These are phyloP conservation scores for Myotis vivesi DNA, from an alignment of 2,797 vertebrate species.

Conservation along the genomic window DNA sequence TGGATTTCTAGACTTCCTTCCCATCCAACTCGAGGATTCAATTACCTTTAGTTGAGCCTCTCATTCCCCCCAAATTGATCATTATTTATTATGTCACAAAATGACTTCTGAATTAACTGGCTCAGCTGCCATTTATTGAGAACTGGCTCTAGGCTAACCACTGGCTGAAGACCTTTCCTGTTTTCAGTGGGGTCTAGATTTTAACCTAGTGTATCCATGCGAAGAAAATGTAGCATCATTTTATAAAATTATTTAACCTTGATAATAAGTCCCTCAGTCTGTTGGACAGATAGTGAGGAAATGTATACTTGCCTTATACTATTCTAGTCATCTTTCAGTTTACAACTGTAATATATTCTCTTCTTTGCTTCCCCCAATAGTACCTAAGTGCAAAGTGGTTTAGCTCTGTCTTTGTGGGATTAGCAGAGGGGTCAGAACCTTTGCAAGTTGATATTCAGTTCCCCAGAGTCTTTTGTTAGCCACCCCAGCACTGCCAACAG, in stretches of 20 bases:
- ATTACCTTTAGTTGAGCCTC: slow-evolving; percentile 30
- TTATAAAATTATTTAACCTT: slow-evolving; percentile 26
- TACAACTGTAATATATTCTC: not conserved
- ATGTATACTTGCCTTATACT: not conserved
- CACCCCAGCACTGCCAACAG: not conserved
- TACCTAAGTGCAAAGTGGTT: not conserved
- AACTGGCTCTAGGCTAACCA: slow-evolving; percentile 2
- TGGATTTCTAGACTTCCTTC: slow-evolving; percentile 20
- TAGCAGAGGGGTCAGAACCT: not conserved
- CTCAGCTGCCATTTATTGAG: not conserved
- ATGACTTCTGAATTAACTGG: not conserved
- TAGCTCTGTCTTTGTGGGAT: not conserved
- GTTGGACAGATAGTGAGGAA: not conserved
- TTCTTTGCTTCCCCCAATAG: not conserved
- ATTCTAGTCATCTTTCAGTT: not conserved
- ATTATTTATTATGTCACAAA: not conserved
- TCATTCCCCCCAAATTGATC: not conserved
- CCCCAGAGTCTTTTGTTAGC: not conserved
- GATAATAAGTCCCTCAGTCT: not conserved
- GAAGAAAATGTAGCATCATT: not conserved
- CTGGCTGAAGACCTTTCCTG: not conserved
- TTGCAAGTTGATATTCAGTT: not conserved
- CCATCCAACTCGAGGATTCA: not conserved
- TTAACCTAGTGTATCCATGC: not conserved
- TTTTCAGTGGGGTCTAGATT: slow-evolving; percentile 5